Evolutionary conservation across 2,113 vertebrate species (phyloP).

Genomic region (Bombycilla garrulus): DNA sequence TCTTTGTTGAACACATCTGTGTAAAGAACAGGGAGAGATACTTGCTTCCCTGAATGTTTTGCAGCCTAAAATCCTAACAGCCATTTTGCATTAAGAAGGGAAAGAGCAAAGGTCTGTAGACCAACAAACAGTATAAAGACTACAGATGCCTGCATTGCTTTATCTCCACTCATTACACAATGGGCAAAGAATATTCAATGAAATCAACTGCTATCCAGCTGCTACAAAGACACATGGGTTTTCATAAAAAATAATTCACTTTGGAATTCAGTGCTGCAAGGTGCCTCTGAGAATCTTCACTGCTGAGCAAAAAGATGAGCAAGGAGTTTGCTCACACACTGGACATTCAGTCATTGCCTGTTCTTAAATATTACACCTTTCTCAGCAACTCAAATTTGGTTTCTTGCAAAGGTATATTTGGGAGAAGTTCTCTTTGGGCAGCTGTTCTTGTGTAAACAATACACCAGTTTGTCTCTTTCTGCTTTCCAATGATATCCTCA

Average conservation of each 20-base stretch:
- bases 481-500: neutral
- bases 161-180: neutral
- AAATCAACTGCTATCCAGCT: neutral
- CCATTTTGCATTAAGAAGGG: neutral
- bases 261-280: neutral
- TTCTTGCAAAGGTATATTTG: neutral
- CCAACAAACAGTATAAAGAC: neutral
- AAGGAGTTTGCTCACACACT: neutral
- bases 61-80: neutral
- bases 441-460: neutral
- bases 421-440: neutral
- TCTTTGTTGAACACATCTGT: neutral
- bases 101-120: neutral
- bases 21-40: neutral
- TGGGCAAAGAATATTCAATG: neutral
- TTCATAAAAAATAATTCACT: neutral
- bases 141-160: neutral
- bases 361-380: neutral
- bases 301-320: neutral
- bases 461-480: neutral
- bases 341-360: neutral
- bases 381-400: neutral
- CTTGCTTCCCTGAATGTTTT: neutral
- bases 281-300: neutral
- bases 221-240: rapidly evolving